Evolutionary conservation across 2,113 vertebrate species (phyloP), one percentile per base, ranked within the genome.

Genomic region (Manacus vitellinus): DNA sequence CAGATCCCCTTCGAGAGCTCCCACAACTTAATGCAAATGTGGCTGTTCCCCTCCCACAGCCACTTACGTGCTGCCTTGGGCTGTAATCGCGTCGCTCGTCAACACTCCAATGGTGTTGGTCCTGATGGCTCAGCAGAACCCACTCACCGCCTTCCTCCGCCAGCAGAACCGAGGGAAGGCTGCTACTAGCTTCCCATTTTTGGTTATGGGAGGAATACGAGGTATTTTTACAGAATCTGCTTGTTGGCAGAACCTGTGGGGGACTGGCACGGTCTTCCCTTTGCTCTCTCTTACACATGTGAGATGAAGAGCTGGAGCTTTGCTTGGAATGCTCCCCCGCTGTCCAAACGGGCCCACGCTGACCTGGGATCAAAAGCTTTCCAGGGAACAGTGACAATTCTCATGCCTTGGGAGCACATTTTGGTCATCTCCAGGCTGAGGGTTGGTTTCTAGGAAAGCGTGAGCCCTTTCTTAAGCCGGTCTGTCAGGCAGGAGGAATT

Each of bases 301-400:
- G 3, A 41, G 66, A 15, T 14, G 51, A 44, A 3, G 22, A 20
- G 47, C 31, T 18, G 27, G 20, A 44, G 14, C n/a, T 28, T 23
- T 0, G 0, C 68, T 23, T 14, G 1, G 3, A 54, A 12, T 19
- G 2, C 68, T 54, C 7, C 19, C 0, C 25, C 0, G 0, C 31
- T 9, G 22, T 25, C 75, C 75, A n/a, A 37, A 47, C 20, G 4
- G 65, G 33, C 3, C 0, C 2, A 0, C 3, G 2, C 62, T 43
- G 25, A 24, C 39, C 59, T 43, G 30, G 71, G 13, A 11, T 8
- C 9, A 21, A 2, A 41, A 5, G 23, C 15, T 33, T 55, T 35
- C 43, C 31, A 12, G 59, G 39, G 58, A 24, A 9, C 7, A 15
- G 7, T 10, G 54, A 21, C 8, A 37, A 37, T 21, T 13, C 13